Conservation (phyloP, 2,113 vertebrate genomes). For the Bungarus multicinctus region DNA sequence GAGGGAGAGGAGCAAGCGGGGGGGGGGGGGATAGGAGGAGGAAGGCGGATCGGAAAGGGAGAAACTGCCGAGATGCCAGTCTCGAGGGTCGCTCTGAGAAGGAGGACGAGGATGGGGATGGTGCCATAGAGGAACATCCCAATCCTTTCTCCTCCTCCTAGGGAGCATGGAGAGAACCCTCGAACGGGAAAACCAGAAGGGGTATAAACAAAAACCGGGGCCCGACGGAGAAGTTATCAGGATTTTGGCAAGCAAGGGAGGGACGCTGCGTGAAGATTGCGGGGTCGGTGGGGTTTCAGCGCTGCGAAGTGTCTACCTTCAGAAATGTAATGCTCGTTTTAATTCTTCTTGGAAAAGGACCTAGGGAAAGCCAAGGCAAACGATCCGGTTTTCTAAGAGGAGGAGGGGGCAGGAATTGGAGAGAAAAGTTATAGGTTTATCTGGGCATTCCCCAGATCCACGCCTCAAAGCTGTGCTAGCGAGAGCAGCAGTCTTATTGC, state of each 20-base stretch:
- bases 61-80: background rate
- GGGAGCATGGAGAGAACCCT: background rate
- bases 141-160: background rate
- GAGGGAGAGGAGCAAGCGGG: background rate
- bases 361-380: background rate
- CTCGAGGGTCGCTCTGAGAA: background rate
- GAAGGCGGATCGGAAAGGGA: background rate
- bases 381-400: background rate
- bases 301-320: background rate
- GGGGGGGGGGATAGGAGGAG: no score
- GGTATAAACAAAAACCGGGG: background rate
- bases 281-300: background rate
- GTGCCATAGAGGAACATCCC: background rate
- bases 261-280: background rate
- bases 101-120: background rate
- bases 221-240: background rate
- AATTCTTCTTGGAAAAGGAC: background rate
- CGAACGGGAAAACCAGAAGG: background rate
- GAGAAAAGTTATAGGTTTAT: background rate
- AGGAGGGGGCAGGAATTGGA: background rate
- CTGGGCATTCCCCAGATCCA: background rate
- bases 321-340: background rate
- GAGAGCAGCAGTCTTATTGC: background rate
- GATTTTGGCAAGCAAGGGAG: background rate
- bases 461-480: background rate